phyloP scores from a whole-genome alignment of 1,140 invertebrate genomes.

The Ditylenchus dipsaci region DNA sequence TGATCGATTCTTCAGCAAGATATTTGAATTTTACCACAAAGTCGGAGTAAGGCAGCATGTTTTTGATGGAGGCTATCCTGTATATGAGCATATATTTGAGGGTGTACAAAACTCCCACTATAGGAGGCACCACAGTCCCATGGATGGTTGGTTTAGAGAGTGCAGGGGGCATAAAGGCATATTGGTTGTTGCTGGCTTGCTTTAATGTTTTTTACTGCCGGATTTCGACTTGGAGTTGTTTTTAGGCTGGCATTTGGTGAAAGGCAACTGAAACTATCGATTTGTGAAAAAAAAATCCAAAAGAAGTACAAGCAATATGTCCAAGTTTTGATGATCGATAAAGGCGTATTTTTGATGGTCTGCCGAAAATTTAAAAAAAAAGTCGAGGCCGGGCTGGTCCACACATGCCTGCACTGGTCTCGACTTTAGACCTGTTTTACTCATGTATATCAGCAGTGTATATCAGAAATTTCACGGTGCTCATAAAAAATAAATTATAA shows the following conservation, averaged over 20 bases:
- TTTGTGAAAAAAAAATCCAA: too few species aligned
- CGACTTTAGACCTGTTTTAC: too few species aligned
- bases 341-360: too few species aligned
- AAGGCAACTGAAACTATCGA: not conserved
- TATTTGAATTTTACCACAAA: not conserved
- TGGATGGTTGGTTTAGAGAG: not conserved
- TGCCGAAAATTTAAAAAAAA: too few species aligned
- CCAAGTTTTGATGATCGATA: too few species aligned
- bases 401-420: too few species aligned
- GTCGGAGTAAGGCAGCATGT: constrained; percentile 9
- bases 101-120: constrained; percentile 11
- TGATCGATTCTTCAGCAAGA: not conserved
- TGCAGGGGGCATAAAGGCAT: too few species aligned
- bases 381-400: too few species aligned
- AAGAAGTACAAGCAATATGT: too few species aligned
- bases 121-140: not conserved
- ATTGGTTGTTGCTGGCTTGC: not conserved
- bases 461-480: too few species aligned
- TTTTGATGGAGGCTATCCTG: constrained; percentile 19
- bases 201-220: not conserved
- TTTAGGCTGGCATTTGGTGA: not conserved
- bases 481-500: too few species aligned
- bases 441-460: too few species aligned
- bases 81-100: constrained; percentile 19
- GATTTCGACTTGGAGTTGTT: not conserved